Evolutionary conservation across 2,797 vertebrate genomes (phyloP).

Genomic region (Danionella dracula): DNA sequence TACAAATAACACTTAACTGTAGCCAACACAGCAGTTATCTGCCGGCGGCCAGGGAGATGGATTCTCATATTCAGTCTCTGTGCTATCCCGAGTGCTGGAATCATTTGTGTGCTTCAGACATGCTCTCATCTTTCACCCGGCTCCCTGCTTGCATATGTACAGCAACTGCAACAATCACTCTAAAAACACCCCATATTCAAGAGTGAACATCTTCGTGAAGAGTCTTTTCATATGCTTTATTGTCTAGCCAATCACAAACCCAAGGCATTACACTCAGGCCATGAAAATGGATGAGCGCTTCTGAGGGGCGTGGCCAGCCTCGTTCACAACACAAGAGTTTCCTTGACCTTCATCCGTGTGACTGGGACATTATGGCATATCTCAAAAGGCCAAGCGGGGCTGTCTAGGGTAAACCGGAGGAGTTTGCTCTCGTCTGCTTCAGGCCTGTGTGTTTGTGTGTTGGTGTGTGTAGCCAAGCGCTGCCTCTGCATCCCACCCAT

Average conservation of each 20-base stretch:
- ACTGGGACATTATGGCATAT: conserved; percentile 35
- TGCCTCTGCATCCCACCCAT: conserved; percentile 34
- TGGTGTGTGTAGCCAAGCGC: conserved; percentile 20
- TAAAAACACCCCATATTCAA: conserved; percentile 5
- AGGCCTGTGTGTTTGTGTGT: background rate
- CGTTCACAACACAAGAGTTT: background rate
- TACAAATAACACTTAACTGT: no score
- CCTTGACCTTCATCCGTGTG: conserved; percentile 41
- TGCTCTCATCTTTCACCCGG: conserved; percentile 42
- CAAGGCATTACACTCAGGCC: conserved; percentile 32
- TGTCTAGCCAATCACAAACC: conserved; percentile 33
- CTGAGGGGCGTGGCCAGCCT: conserved; percentile 30
- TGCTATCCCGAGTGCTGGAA: conserved; percentile 16
- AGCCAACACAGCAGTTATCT: background rate
- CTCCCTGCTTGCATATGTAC: conserved; percentile 14
- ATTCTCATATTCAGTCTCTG: conserved; percentile 31
- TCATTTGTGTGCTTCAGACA: conserved; percentile 11
- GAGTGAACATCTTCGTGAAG: conserved; percentile 30
- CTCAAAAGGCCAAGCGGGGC: conserved; percentile 30
- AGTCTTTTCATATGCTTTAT: conserved; percentile 19
- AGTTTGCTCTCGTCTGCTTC: conserved; percentile 14
- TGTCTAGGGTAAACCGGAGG: conserved; percentile 15
- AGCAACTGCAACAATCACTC: conserved; percentile 26
- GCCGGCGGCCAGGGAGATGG: background rate
- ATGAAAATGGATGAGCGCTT: conserved; percentile 44